A percentile compares a stretch with the other conserved stretches of the same genome.
phyloP scores from a whole-genome alignment of 2,888 invertebrate genomes.

The Gerris lacustris region DNA sequence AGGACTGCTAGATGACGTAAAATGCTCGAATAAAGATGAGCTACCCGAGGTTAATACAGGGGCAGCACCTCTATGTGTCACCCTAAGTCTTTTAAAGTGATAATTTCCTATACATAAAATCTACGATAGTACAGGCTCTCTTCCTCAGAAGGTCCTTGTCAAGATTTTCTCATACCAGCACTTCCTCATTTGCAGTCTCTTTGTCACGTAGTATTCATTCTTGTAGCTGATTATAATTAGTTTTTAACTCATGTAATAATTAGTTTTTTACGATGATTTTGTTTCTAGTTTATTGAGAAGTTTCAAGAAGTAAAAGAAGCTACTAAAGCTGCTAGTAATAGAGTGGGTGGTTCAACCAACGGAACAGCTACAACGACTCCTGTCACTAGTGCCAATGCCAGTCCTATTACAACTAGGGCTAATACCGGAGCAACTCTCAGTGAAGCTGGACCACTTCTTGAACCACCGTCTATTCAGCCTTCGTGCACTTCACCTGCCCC shows the following conservation, averaged over 20 bases:
- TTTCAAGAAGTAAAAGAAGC: conserved; percentile 97
- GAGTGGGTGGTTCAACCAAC: conserved; percentile 44
- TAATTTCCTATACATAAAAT: too few species aligned
- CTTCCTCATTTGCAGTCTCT: too few species aligned
- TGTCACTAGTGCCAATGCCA: conserved; percentile 76
- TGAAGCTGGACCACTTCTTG: conserved; percentile 36
- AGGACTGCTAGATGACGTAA: too few species aligned
- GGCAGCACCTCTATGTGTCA: too few species aligned
- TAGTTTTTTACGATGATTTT: neutral
- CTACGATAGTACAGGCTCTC: too few species aligned
- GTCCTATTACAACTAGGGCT: conserved; percentile 62
- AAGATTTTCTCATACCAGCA: too few species aligned
- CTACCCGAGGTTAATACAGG: too few species aligned
- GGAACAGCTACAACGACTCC: conserved; percentile 56
- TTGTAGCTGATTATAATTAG: too few species aligned
- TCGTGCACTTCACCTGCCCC: conserved; percentile 34
- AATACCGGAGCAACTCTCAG: conserved; percentile 41
- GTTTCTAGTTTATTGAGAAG: conserved; percentile 81
- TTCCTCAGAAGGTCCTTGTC: too few species aligned
- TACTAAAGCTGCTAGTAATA: conserved; percentile 59
- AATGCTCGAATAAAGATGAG: too few species aligned
- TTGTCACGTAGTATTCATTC: too few species aligned
- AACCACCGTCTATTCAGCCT: conserved; percentile 32
- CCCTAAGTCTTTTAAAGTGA: too few species aligned
- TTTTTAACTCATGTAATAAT: neutral